Percentiles rank a stretch among this genome's conserved stretches.
phyloP scores from a whole-genome alignment of 2,113 vertebrate species.

The Pseudorectes ferrugineus region DNA sequence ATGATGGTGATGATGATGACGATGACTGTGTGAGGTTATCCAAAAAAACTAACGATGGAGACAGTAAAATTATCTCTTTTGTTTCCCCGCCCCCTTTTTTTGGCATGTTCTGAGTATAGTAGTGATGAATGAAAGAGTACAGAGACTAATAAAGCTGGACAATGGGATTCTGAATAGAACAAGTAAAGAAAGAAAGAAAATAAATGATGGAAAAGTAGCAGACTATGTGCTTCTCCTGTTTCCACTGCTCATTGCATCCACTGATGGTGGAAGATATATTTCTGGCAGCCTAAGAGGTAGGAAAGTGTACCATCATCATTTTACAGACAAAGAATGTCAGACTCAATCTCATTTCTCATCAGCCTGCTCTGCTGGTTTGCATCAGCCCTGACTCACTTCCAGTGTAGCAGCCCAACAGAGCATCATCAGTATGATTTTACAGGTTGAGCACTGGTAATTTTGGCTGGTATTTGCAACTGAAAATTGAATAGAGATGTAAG shows the following conservation, averaged over 20 bases:
- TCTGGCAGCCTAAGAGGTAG: not conserved
- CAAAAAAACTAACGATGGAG: not conserved
- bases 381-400: slow-evolving; percentile 4
- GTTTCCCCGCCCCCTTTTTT: rapidly evolving
- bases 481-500: not conserved
- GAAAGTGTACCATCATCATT: not conserved
- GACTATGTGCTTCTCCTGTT: not conserved
- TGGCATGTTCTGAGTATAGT: not conserved
- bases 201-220: not conserved
- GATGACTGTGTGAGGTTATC: not conserved
- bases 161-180: not conserved
- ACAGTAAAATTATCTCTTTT: not conserved
- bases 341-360: not conserved
- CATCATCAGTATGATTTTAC: not conserved
- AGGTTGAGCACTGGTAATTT: not conserved
- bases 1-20: rapidly evolving
- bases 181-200: not conserved
- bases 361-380: not conserved
- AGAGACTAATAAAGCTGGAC: not conserved
- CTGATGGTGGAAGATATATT: not conserved
- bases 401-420: not conserved
- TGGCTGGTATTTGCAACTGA: not conserved
- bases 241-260: not conserved
- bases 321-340: not conserved
- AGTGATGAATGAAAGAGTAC: not conserved